These are phyloP conservation scores for Linyphia triangularis DNA, from an alignment of 2,888 invertebrate species.

Conservation along the genomic window DNA sequence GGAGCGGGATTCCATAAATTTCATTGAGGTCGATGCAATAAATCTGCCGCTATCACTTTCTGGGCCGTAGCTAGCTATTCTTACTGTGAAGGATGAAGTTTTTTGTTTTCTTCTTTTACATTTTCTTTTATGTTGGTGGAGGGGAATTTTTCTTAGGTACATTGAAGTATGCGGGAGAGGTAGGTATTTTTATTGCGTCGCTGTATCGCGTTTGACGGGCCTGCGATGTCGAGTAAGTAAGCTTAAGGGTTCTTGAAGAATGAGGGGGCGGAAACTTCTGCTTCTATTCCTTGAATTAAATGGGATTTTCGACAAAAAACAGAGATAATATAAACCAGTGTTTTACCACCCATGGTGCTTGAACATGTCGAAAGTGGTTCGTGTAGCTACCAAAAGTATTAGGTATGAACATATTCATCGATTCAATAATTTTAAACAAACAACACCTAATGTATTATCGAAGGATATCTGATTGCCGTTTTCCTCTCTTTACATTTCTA, in stretches of 20 bases:
- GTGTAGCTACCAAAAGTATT: too few species aligned
- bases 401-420: too few species aligned
- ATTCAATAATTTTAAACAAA: too few species aligned
- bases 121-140: constrained; percentile 20
- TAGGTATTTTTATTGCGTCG: constrained; percentile 25
- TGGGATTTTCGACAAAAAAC: too few species aligned
- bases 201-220: neutral
- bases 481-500: too few species aligned
- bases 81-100: neutral
- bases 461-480: too few species aligned
- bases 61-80: constrained; percentile 41
- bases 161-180: constrained; percentile 27
- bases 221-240: neutral
- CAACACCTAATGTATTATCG: too few species aligned
- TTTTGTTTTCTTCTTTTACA: constrained; percentile 33
- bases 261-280: neutral
- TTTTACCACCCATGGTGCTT: too few species aligned
- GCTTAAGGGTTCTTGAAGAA: neutral
- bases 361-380: too few species aligned
- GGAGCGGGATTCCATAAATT: constrained; percentile 61
- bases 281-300: neutral
- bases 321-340: too few species aligned
- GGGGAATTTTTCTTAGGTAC: constrained; percentile 29
- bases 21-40: constrained; percentile 68
- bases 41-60: constrained; percentile 65